Percentiles rank a stretch among this genome's conserved stretches.
phyloP scores from a whole-genome alignment of 2,113 vertebrate species.

The Toxotes jaculatrix region DNA sequence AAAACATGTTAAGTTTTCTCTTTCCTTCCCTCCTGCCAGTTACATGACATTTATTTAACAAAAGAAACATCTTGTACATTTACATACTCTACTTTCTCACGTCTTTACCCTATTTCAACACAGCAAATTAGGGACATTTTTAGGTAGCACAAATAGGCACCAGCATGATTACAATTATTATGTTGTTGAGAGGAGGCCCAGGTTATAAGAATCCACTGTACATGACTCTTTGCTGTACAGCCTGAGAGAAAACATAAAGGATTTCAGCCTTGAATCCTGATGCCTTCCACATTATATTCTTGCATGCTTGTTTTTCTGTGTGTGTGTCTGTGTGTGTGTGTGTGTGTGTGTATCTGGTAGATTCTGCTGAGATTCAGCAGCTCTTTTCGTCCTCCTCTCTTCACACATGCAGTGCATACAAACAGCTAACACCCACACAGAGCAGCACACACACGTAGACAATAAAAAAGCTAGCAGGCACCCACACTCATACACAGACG shows the following conservation, averaged over 20 bases:
- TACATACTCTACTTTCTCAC: not conserved
- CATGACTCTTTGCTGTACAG: not conserved
- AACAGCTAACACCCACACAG: constrained; percentile 64
- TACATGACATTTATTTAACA: no score
- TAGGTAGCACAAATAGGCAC: not conserved
- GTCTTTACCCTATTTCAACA: not conserved
- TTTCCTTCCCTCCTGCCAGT: not conserved
- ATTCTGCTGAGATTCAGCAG: constrained; percentile 65
- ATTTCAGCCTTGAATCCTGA: constrained; percentile 42
- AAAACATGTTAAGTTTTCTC: not conserved
- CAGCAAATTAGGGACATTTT: not conserved
- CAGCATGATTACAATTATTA: not conserved
- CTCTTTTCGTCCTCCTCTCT: constrained; percentile 67
- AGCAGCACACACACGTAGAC: constrained; percentile 24
- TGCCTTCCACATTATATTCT: constrained; percentile 45
- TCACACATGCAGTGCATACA: constrained; percentile 70
- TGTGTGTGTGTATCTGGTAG: constrained; percentile 33
- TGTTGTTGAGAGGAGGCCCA: not conserved
- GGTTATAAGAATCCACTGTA: not conserved
- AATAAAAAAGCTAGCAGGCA: constrained; percentile 32
- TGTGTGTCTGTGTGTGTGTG: constrained; percentile 29
- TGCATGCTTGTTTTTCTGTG: not conserved
- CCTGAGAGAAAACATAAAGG: not conserved
- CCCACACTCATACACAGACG: constrained; percentile 23
- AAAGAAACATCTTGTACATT: not conserved